Evolutionary conservation across 2,113 vertebrate species (phyloP).

Genomic region (Nicator chloris): DNA sequence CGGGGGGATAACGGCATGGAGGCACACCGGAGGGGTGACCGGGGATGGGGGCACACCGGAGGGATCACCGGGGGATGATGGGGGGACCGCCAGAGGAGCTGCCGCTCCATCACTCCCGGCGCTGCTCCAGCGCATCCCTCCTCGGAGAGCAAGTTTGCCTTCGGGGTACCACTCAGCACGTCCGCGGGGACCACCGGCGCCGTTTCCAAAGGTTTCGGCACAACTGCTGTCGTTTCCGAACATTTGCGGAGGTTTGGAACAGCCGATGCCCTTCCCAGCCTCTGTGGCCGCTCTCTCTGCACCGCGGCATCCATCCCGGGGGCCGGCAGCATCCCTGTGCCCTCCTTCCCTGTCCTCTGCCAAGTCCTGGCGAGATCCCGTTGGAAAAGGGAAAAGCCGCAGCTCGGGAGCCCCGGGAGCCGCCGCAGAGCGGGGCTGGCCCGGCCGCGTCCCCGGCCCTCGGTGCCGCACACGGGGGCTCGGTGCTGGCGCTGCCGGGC

Average conservation of each 20-base stretch:
- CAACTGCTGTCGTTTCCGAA: fast-evolving
- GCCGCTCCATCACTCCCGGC: background rate
- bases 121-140: background rate
- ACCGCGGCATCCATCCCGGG: background rate
- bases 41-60: background rate
- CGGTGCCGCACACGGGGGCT: background rate
- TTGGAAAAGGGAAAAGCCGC: background rate
- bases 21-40: background rate
- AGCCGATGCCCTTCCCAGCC: background rate
- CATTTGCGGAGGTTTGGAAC: background rate
- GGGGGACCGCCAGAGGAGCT: background rate
- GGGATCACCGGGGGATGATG: background rate
- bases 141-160: background rate
- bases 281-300: background rate
- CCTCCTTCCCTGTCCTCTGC: background rate
- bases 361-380: background rate
- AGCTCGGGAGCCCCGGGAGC: background rate
- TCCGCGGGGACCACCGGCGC: background rate
- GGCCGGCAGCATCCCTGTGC: background rate
- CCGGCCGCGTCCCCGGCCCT: background rate
- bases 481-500: too few relatives aligned
- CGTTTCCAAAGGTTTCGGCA: background rate
- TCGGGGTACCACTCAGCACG: background rate
- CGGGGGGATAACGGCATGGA: too few relatives aligned
- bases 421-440: background rate